phyloP scores from a whole-genome alignment of 2,113 vertebrate species.

The Gracilinanus agilis region DNA sequence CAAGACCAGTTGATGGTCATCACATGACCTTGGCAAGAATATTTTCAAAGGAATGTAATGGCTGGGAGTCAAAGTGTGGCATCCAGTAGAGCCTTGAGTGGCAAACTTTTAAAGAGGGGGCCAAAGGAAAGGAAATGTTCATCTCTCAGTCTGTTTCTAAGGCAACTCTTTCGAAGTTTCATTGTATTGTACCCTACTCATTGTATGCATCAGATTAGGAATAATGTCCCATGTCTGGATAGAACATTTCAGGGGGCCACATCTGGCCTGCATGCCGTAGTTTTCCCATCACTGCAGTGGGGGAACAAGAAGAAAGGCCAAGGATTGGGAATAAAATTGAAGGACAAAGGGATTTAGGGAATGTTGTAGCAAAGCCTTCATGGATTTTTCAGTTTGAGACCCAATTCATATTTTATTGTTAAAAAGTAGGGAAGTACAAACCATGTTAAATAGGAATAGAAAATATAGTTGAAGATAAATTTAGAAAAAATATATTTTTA shows the following conservation, averaged over 20 bases:
- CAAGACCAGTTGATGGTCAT: background rate
- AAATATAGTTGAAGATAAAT: background rate
- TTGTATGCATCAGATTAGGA: too few relatives aligned
- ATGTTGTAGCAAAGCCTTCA: background rate
- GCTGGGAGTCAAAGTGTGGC: background rate
- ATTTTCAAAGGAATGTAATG: slow-evolving; percentile 9
- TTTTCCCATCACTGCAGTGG: too few relatives aligned
- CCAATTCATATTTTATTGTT: background rate
- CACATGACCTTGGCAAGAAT: background rate
- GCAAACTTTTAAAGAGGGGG: too few relatives aligned
- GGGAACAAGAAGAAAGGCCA: background rate
- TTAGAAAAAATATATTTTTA: background rate
- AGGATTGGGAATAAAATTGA: background rate
- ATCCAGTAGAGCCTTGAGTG: too few relatives aligned
- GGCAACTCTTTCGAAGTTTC: too few relatives aligned
- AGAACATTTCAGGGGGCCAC: too few relatives aligned
- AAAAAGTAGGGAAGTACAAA: background rate
- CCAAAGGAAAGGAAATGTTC: too few relatives aligned
- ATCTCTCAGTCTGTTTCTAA: too few relatives aligned
- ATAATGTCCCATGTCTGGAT: too few relatives aligned
- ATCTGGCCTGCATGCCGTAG: too few relatives aligned
- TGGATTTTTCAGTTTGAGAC: background rate
- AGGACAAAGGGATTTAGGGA: background rate
- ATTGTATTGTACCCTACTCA: too few relatives aligned
- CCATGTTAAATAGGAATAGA: background rate